These are phyloP conservation scores for Serilophus lunatus DNA, from an alignment of 2,113 vertebrate genomes.

Conservation along the genomic window DNA sequence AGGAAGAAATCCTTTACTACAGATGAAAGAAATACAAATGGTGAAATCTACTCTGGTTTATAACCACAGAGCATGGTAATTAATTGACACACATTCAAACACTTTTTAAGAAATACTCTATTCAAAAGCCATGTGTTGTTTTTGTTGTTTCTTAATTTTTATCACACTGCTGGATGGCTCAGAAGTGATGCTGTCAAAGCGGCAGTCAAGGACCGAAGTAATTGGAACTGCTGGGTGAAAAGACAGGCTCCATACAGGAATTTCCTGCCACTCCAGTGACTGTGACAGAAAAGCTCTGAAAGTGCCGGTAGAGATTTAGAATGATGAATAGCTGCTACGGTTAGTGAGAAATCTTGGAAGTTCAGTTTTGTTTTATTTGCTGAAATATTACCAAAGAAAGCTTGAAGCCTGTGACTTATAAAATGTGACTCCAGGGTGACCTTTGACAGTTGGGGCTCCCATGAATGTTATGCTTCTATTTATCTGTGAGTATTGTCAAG, in stretches of 20 bases:
- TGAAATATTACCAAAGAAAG: slow-evolving; percentile 53
- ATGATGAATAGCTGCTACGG: slow-evolving; percentile 58
- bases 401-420: slow-evolving; percentile 40
- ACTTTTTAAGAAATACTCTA: slow-evolving; percentile 2
- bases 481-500: slow-evolving; percentile 20
- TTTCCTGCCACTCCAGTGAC: slow-evolving; percentile 52
- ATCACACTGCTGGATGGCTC: slow-evolving; percentile 21
- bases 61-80: slow-evolving; percentile 30
- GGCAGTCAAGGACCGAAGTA: slow-evolving; percentile 54
- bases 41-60: neutral
- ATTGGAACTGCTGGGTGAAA: slow-evolving; percentile 68
- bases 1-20: neutral
- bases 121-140: slow-evolving; percentile 3
- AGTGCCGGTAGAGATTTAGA: slow-evolving; percentile 56
- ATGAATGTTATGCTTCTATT: slow-evolving; percentile 30
- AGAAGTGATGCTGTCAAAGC: slow-evolving; percentile 61
- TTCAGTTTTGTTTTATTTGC: slow-evolving; percentile 53
- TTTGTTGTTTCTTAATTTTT: slow-evolving; percentile 60
- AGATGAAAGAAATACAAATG: slow-evolving; percentile 44
- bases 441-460: slow-evolving; percentile 17
- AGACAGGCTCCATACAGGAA: slow-evolving; percentile 55
- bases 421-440: slow-evolving; percentile 36
- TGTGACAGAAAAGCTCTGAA: slow-evolving; percentile 58
- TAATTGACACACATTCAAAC: slow-evolving; percentile 35
- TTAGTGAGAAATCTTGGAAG: slow-evolving; percentile 52